A percentile compares a stretch with the other conserved stretches of the same genome.
Evolutionary conservation across 2,888 invertebrate species (phyloP).

Genomic region (Hirtodrosophila histrioides): DNA sequence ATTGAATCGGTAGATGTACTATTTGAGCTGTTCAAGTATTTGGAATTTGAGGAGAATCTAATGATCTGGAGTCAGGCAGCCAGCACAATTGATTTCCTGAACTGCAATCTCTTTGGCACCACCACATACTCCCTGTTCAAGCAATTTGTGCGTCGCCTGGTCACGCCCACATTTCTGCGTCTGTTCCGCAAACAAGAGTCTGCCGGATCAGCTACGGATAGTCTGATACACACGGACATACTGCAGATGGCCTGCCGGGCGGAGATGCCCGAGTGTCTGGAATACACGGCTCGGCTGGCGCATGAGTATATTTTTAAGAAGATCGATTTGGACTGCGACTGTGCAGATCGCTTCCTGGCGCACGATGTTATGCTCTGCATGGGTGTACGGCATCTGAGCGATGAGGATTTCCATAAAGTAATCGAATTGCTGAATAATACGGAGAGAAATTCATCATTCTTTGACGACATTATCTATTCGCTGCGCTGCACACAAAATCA

Average conservation of each 20-base stretch:
- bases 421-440: conserved; percentile 53
- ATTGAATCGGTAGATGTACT: conserved; percentile 85
- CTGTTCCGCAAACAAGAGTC: conserved; percentile 35
- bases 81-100: conserved; percentile 64
- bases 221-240: conserved; percentile 45
- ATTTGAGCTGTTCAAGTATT: conserved; percentile 86
- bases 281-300: conserved; percentile 65
- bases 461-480: conserved; percentile 79
- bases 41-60: conserved; percentile 88
- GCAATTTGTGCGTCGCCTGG: conserved; percentile 70
- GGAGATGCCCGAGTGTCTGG: conserved; percentile 76
- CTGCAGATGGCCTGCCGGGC: conserved; percentile 73
- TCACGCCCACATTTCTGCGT: conserved; percentile 67
- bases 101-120: conserved; percentile 68
- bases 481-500: conserved; percentile 76
- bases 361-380: conserved; percentile 73
- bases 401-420: conserved; percentile 70
- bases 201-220: conserved; percentile 24
- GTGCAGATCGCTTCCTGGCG: conserved; percentile 57
- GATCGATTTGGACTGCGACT: conserved; percentile 42
- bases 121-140: conserved; percentile 64
- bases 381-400: conserved; percentile 70
- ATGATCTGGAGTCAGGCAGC: conserved; percentile 88
- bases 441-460: conserved; percentile 51
- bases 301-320: conserved; percentile 71